Evolutionary conservation across 2,113 vertebrate genomes (phyloP), one percentile per base, ranked within the genome.

Genomic region (Centrocercus urophasianus): DNA sequence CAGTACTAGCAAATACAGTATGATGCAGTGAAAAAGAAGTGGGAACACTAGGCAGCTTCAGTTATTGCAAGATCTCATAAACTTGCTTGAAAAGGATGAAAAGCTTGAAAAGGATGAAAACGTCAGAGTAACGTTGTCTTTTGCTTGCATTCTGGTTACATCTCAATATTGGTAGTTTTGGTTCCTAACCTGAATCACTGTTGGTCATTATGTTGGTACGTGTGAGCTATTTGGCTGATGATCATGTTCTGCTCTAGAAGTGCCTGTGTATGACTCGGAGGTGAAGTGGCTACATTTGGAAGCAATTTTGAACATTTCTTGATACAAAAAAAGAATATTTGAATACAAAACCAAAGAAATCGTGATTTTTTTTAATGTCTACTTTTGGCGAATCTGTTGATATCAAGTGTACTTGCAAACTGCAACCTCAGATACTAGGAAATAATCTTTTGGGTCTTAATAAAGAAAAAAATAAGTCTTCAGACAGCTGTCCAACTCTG

Each of bases 371-470:
- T 91, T 74, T 12, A 88, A 69, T 72, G 15, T 17, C 24, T 83
- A 67, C 61, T 74, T 96, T 67, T 89, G 38, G 47, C 73, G 69
- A 86, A 84, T 91, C 92, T 96, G 85, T 60, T 83, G 61, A 60
- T 86, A 74, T 80, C 82, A 90, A 90, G 64, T 78, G 54, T 38
- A 43, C 19, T 87, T 83, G 34, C 34, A 96, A 90, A 74, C 57
- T 89, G 71, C 82, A 81, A 3, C 69, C 57, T 88, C 81, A 71
- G 91, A 86, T 70, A 81, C 48, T 88, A 83, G 90, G 83, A 96
- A 97, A 95, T 90, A 93, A 92, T 96, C 47, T 97, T 97, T 89
- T 69, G 64, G 84, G 56, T 84, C 67, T 95, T 87, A 90, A 85
- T 89, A 91, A 90, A 48, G 89, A 90, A 90, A 56, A 88, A 48